phyloP scores from a whole-genome alignment of 2,797 vertebrate genomes.

The Mormyrops attenuatus region DNA sequence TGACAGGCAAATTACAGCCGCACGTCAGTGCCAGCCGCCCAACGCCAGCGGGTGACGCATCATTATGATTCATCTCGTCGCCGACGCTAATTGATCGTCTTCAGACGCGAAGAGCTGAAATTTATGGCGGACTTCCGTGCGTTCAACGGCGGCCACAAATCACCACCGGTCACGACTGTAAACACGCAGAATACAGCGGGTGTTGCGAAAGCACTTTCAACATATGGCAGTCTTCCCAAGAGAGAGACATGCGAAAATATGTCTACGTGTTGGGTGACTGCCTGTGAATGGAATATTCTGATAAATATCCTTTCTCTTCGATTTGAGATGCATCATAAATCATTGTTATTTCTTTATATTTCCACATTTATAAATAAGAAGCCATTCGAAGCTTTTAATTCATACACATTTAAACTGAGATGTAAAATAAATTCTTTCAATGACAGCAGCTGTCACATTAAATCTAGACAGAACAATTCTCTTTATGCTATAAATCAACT shows the following conservation, averaged over 20 bases:
- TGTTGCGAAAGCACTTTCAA: neutral
- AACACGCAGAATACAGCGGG: neutral
- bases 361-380: neutral
- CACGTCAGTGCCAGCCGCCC: neutral
- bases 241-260: neutral
- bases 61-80: neutral
- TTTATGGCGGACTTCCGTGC: neutral
- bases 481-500: neutral
- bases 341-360: constrained; percentile 6
- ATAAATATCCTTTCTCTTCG: constrained; percentile 2
- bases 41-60: neutral
- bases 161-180: neutral
- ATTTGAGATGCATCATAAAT: neutral
- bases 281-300: neutral
- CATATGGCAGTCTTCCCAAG: constrained; percentile 9
- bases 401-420: neutral
- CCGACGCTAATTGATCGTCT: neutral
- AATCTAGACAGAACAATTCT: neutral
- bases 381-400: neutral
- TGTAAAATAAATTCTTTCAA: constrained; percentile 7
- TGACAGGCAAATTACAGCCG: constrained; percentile 6
- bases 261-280: neutral
- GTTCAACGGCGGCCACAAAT: neutral
- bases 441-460: neutral
- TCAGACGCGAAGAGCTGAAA: neutral